Evolutionary conservation across 2,113 vertebrate genomes (phyloP).

Genomic region (Corapipo altera): DNA sequence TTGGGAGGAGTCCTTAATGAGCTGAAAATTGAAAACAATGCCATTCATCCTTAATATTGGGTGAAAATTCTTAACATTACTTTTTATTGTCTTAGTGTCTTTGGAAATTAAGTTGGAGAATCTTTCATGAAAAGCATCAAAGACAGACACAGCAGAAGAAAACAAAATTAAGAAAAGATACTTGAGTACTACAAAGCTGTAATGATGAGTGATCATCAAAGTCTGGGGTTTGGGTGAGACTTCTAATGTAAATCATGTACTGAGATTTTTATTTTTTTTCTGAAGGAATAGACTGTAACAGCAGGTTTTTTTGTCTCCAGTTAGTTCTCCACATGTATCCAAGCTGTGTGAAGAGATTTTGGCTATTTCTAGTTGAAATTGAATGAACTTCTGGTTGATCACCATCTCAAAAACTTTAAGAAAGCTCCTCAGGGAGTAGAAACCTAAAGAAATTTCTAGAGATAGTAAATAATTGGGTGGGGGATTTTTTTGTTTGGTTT

Average conservation of each 20-base stretch:
- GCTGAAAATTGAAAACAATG: not conserved
- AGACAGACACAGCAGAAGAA: not conserved
- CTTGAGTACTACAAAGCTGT: not conserved
- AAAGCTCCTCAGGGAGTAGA: not conserved
- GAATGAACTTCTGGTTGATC: not conserved
- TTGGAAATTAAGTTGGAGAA: not conserved
- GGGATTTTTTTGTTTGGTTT: rapidly evolving
- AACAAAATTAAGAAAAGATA: not conserved
- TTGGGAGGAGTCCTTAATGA: not conserved
- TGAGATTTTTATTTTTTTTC: not conserved
- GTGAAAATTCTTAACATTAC: not conserved
- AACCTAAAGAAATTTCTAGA: not conserved
- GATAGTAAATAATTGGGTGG: not conserved
- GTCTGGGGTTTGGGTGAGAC: not conserved
- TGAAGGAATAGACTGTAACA: not conserved
- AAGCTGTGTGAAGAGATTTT: not conserved
- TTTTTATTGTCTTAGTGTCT: not conserved
- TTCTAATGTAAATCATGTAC: not conserved
- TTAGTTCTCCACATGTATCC: not conserved
- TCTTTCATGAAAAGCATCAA: not conserved
- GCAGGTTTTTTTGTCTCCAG: not conserved
- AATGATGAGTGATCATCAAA: not conserved
- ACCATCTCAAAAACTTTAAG: not conserved
- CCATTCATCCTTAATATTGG: not conserved
- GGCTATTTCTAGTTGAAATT: not conserved